Base-by-base conservation (phyloP, 2,113 vertebrate genomes). In the Eulemur macaco region DNA sequence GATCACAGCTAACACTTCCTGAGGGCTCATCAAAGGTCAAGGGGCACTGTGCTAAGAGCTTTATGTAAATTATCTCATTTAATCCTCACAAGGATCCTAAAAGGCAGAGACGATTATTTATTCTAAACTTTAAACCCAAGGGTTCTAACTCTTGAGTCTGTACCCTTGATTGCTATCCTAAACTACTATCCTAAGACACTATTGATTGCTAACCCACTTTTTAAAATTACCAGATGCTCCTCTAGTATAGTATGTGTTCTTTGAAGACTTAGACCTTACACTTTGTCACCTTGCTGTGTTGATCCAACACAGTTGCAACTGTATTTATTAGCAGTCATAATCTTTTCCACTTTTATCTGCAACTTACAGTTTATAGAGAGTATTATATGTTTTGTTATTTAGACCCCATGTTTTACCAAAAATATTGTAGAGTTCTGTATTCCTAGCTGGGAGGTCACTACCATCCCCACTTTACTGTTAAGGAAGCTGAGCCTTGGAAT, bases 111-210 rank as follows among this genome's bases (percentile, higher is more conserved):
- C 10, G 45, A 37, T 66, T 89, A 54, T 71, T 80, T 80, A 89
- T 93, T 64, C 10, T 92, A 83, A 86, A 88, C n/a, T 88, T 92
- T 45, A 14, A 92, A 83, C 34, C 13, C 54, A 89, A 86, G 25
- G 27, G 85, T 87, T 97, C 13, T 10, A 80, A 85, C 39, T 90
- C 66, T 45, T n/a, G n/a, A 20, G 47, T 86, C 27, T 13, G 3
- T 73, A 66, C 13, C 2, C 17, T 80, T 69, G 71, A 37, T 17
- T n/a, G 34, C 7, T 58, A 45, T 21, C 20, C 20, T 82, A 66
- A 91, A 58, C 63, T 15, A 39, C 25, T 2, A 25, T 47, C 80
- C 14, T 34, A 31, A 50, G 63, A 63, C 18, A 54, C 21, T 71
- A 52, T 23, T 77, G 54, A 50, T 42, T 71, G 63, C 52, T n/a